These are phyloP conservation scores for Synanthedon andrenaeformis DNA, from an alignment of 2,888 invertebrate genomes.

Conservation along the genomic window DNA sequence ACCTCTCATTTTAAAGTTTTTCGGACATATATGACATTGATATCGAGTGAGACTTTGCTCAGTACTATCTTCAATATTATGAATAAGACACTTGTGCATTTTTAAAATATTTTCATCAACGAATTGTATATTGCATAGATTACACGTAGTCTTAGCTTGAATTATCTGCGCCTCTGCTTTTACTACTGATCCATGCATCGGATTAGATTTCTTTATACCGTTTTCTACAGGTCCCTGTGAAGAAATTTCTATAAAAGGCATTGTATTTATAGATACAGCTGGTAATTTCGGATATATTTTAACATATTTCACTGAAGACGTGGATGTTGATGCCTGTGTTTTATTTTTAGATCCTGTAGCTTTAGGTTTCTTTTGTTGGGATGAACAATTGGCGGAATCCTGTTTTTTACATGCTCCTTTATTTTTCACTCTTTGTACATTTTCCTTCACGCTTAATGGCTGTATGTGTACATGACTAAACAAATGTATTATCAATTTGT, in stretches of 20 bases:
- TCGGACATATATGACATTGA: slow-evolving; percentile 82
- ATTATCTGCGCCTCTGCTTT: slow-evolving; percentile 32
- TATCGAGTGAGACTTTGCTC: slow-evolving; percentile 58
- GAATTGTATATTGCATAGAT: slow-evolving; percentile 80
- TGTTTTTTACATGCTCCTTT: slow-evolving; percentile 21
- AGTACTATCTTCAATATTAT: slow-evolving; percentile 55
- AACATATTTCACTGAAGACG: slow-evolving; percentile 49
- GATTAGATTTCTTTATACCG: slow-evolving; percentile 20
- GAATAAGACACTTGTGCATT: slow-evolving; percentile 81
- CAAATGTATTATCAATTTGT: slow-evolving; percentile 86
- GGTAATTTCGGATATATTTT: slow-evolving; percentile 63
- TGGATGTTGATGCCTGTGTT: slow-evolving; percentile 24
- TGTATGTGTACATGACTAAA: slow-evolving; percentile 74
- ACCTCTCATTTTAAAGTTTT: slow-evolving; percentile 85
- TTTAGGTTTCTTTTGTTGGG: slow-evolving; percentile 39
- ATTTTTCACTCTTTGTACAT: slow-evolving; percentile 6
- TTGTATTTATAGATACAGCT: slow-evolving; percentile 41
- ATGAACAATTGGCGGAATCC: slow-evolving; percentile 16
- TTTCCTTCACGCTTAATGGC: slow-evolving; percentile 28
- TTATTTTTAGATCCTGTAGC: slow-evolving; percentile 52
- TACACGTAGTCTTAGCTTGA: slow-evolving; percentile 59
- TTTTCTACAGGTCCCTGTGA: slow-evolving; percentile 22
- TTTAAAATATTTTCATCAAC: slow-evolving; percentile 76
- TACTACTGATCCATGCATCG: slow-evolving; percentile 21
- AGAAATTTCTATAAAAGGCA: slow-evolving; percentile 42